A percentile compares a stretch with the other conserved stretches of the same genome.
Conservation (phyloP, 2,888 invertebrate species). For the Chloroclysta siterata region DNA sequence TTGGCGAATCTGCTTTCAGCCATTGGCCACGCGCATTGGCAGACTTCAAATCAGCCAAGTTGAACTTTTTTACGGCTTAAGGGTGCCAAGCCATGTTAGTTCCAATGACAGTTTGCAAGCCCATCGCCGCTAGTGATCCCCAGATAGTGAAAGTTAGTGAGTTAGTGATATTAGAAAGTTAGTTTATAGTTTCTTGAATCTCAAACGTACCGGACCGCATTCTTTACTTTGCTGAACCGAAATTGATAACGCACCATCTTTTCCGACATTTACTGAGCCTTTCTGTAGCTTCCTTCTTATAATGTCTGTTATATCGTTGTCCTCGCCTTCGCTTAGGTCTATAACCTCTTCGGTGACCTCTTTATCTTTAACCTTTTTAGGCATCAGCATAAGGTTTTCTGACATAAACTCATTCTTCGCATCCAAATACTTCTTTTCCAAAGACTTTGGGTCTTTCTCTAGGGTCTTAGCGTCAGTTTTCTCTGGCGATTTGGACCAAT, state of each 20-base stretch:
- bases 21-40: not conserved
- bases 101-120: not conserved
- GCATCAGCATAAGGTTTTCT: slow-evolving; percentile 74
- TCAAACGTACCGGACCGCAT: slow-evolving; percentile 68
- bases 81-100: too few species aligned
- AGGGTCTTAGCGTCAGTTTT: slow-evolving; percentile 59
- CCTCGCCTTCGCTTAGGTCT: slow-evolving; percentile 74
- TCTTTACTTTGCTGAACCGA: slow-evolving; percentile 67
- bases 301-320: slow-evolving; percentile 68
- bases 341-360: slow-evolving; percentile 59
- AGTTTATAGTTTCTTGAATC: slow-evolving; percentile 48
- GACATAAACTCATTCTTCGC: slow-evolving; percentile 83
- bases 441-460: slow-evolving; percentile 64
- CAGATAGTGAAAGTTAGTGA: slow-evolving; percentile 34
- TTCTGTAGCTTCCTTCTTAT: slow-evolving; percentile 68
- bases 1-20: too few species aligned
- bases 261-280: slow-evolving; percentile 72
- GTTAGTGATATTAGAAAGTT: slow-evolving; percentile 28
- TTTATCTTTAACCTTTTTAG: slow-evolving; percentile 68
- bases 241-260: slow-evolving; percentile 77
- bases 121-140: slow-evolving; percentile 3
- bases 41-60: not conserved
- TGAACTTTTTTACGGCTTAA: not conserved
- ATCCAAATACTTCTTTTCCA: slow-evolving; percentile 77
- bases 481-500: slow-evolving; percentile 73